A percentile compares a stretch with the other conserved stretches of the same genome.
Conservation (phyloP, 2,888 invertebrate species). For the Cryptosula pallasiana region DNA sequence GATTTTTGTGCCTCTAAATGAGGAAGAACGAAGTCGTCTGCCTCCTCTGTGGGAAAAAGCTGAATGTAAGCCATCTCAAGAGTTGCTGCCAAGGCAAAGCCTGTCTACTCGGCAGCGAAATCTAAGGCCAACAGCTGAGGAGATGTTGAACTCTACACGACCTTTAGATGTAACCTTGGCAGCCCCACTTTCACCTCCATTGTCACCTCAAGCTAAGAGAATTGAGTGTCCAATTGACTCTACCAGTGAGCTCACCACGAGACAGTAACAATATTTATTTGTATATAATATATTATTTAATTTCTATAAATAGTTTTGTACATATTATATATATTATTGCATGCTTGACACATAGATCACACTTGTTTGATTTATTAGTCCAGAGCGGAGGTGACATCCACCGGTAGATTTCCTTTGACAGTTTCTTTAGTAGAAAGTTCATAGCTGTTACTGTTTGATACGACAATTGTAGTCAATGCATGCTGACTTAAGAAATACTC, state of each 20-base stretch:
- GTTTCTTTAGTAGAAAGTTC: too few relatives aligned
- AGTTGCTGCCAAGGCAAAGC: background rate
- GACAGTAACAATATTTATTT: background rate
- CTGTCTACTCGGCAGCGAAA: background rate
- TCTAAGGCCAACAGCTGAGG: background rate
- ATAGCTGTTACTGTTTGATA: too few relatives aligned
- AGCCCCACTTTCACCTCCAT: background rate
- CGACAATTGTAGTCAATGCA: too few relatives aligned
- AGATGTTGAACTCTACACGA: background rate
- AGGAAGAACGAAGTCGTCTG: conserved; percentile 18
- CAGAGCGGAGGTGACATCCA: too few relatives aligned
- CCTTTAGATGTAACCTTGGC: background rate
- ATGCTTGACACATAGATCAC: background rate
- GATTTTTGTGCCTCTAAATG: conserved; percentile 12
- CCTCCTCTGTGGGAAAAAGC: conserved; percentile 15
- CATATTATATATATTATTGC: background rate
- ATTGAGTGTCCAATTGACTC: background rate
- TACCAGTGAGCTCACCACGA: background rate
- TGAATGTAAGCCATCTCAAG: conserved; percentile 24
- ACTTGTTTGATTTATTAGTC: background rate
- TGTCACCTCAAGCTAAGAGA: background rate
- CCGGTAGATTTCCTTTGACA: too few relatives aligned
- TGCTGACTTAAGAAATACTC: too few relatives aligned
- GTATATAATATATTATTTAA: background rate
- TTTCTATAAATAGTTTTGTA: background rate